Percentiles rank a stretch among this genome's conserved stretches.
phyloP scores from a whole-genome alignment of 2,113 vertebrate species.

The Heliornis fulica region DNA sequence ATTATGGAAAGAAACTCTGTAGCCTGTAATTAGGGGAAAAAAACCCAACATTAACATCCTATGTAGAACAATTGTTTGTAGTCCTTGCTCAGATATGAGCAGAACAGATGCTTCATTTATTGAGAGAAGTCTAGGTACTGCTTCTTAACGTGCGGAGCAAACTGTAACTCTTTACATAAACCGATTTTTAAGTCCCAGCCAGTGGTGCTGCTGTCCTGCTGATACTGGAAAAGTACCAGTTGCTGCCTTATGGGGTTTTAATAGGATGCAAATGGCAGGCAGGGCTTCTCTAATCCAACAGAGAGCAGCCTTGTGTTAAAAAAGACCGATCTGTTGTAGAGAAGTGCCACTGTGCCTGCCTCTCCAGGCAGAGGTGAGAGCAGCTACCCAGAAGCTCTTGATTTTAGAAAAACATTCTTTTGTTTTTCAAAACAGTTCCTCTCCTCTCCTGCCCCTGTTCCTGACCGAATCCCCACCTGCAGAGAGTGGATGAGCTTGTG shows the following conservation, averaged over 20 bases:
- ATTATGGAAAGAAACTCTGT: background rate
- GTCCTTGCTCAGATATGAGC: background rate
- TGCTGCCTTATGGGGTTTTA: background rate
- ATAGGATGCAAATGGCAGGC: background rate
- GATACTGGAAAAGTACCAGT: background rate
- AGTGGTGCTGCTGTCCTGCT: background rate
- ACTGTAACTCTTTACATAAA: background rate
- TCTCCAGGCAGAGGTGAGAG: background rate
- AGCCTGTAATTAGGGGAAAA: background rate
- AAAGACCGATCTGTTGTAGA: background rate
- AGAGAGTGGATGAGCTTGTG: background rate
- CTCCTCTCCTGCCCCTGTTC: background rate
- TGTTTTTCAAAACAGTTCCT: background rate
- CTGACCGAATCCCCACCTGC: background rate
- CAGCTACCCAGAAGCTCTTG: background rate
- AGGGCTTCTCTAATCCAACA: background rate
- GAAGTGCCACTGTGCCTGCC: background rate
- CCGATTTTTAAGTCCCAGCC: background rate
- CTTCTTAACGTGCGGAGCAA: background rate
- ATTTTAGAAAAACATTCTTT: background rate
- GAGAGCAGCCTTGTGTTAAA: conserved; percentile 11
- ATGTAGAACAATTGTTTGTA: background rate
- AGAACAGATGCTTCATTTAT: background rate
- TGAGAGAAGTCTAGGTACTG: background rate
- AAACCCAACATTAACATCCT: background rate